phyloP scores from a whole-genome alignment of 2,113 vertebrate genomes.

The Brienomyrus brachyistius region DNA sequence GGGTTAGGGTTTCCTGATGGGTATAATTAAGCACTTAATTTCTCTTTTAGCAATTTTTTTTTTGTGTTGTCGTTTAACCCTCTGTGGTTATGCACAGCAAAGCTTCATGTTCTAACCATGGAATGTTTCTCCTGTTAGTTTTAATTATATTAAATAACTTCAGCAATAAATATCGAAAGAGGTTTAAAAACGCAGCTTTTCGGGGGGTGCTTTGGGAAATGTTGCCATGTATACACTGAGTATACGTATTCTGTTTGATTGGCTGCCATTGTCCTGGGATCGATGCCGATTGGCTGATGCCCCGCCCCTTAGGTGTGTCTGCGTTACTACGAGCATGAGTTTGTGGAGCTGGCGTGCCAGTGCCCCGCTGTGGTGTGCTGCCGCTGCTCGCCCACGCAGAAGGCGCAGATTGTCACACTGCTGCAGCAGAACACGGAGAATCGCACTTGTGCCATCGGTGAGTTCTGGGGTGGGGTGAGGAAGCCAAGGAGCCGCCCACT shows the following conservation, averaged over 20 bases:
- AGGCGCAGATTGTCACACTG: slow-evolving; percentile 86
- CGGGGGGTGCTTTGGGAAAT: background rate
- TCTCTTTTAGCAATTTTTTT: background rate
- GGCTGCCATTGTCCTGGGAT: background rate
- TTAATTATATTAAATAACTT: background rate
- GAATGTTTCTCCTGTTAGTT: background rate
- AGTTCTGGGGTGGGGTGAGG: slow-evolving; percentile 19
- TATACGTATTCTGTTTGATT: background rate
- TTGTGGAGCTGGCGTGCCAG: slow-evolving; percentile 92
- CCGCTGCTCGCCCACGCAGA: slow-evolving; percentile 93
- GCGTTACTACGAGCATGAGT: slow-evolving; percentile 90
- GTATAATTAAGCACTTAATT: background rate
- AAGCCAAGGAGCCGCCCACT: background rate
- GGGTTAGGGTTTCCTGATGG: background rate
- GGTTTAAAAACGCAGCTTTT: background rate
- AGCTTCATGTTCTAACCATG: background rate
- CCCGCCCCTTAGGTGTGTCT: slow-evolving; percentile 72
- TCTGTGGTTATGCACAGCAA: background rate
- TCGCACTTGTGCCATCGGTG: slow-evolving; percentile 89
- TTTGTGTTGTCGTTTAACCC: background rate
- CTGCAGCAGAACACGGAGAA: slow-evolving; percentile 80
- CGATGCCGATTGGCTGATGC: background rate
- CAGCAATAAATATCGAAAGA: background rate
- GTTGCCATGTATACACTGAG: background rate
- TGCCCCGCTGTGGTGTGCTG: slow-evolving; percentile 95